A percentile compares a stretch with the other conserved stretches of the same genome.
Conservation (phyloP, 2,113 vertebrate genomes). For the Nycticorax nycticorax region DNA sequence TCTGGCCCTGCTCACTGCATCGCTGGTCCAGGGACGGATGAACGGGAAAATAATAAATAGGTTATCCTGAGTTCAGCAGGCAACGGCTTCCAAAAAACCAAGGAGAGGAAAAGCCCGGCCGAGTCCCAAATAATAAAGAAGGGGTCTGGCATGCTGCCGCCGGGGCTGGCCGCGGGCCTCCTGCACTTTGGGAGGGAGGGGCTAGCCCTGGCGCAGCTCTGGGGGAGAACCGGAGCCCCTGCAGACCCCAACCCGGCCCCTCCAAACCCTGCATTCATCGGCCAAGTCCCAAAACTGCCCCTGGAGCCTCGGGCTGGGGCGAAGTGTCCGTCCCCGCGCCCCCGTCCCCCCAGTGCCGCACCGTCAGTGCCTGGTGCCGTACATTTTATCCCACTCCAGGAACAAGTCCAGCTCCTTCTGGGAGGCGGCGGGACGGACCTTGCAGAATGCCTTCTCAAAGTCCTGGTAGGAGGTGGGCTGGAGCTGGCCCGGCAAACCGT, state of each 20-base stretch:
- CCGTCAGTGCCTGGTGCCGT: conserved; percentile 78
- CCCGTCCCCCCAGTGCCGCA: neutral
- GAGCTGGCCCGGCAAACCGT: conserved; percentile 73
- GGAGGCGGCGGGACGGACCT: conserved; percentile 85
- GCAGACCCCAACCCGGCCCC: neutral
- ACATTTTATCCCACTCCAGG: conserved; percentile 94
- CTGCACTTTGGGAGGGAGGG: fast-evolving
- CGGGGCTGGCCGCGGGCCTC: neutral
- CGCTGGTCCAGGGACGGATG: neutral
- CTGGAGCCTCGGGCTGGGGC: neutral
- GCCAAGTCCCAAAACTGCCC: neutral
- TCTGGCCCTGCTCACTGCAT: neutral
- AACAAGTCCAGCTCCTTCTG: conserved; percentile 91
- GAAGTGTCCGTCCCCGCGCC: neutral
- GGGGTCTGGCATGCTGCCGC: fast-evolving
- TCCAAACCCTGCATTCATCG: neutral
- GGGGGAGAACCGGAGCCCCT: neutral
- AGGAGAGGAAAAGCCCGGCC: neutral
- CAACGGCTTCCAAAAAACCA: neutral
- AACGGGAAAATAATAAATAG: conserved; percentile 65
- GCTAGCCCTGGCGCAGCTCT: fast-evolving
- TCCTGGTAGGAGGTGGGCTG: conserved; percentile 86
- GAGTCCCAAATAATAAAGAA: fast-evolving
- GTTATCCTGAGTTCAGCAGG: conserved; percentile 64
- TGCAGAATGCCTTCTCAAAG: conserved; percentile 90